Evolutionary conservation across 2,888 invertebrate genomes (phyloP), one percentile per base, ranked within the genome.

Genomic region (Acanthosepion lycidas): DNA sequence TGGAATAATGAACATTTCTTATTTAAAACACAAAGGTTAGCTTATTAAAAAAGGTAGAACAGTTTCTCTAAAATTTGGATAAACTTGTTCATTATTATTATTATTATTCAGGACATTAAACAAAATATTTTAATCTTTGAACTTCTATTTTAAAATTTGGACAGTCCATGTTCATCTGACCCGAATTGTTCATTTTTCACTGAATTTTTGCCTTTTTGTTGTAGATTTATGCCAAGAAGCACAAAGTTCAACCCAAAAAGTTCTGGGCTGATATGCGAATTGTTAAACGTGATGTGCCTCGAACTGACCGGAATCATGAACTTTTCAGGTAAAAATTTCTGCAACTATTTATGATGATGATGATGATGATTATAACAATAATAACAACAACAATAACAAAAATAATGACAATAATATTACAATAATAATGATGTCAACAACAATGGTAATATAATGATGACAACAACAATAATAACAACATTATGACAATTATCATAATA

Each of bases 201-300:
- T 64, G 78, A 26, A n/a, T 9, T n/a, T 53, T 78, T 64, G 15
- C 48, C 23, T 93, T 55, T 95, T 6, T 95, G 94, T 95, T 94
- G 33, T 95, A 97, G 97, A 96, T 97, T 18, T 97, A 96, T 95
- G 97, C 97, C 9, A 97, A 96, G 93, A 95, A 97, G 95, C 96
- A 96, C 51, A 96, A 96, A 91, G 95, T 97, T 28, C 96, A 97
- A 95, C 95, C 96, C 26, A 95, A 95, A 20, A 95, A 96, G n/a
- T 95, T 97, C 64, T 95, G 96, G 92, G 95, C 95, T 26, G 96
- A 96, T 93, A 95, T 97, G 33, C 95, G 97, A n/a, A 95, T 97
- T 42, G 96, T 97, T 48, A 97, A 97, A 95, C 97, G 97, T 95
- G 97, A 97, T 95, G 97, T 97, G 0, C 97, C 97, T 1, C 95